Conservation (phyloP, 2,113 vertebrate species). For the Furnarius figulus region DNA sequence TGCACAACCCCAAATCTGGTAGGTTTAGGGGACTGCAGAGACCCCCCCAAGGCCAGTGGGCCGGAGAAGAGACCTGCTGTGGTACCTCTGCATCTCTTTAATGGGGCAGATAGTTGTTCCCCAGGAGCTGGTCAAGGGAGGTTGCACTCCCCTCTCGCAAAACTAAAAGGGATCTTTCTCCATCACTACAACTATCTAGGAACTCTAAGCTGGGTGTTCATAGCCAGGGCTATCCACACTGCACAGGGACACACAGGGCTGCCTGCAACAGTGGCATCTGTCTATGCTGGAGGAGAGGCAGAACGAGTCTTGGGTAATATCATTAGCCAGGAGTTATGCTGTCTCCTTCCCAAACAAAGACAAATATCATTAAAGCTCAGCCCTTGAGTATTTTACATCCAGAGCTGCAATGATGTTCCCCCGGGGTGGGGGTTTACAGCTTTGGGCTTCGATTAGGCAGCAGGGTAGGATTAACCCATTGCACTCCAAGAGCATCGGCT, state of each 20-base stretch:
- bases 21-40: not conserved
- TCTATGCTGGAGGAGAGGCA: not conserved
- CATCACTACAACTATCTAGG: rapidly evolving
- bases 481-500: not conserved
- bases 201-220: rapidly evolving
- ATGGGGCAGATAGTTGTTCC: rapidly evolving
- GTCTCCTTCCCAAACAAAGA: not conserved
- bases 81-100: rapidly evolving
- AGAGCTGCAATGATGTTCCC: not conserved
- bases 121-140: not conserved
- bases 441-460: not conserved
- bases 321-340: not conserved
- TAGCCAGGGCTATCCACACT: not conserved
- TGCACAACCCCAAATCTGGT: not conserved
- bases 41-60: rapidly evolving
- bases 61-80: rapidly evolving
- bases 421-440: not conserved
- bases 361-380: not conserved
- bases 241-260: not conserved
- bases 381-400: not conserved
- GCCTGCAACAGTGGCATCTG: rapidly evolving
- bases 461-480: not conserved
- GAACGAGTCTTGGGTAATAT: not conserved
- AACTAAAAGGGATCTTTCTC: not conserved
- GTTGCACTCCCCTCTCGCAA: not conserved